These are phyloP conservation scores for Neodiprion lecontei DNA, from an alignment of 1,140 invertebrate genomes.

Conservation along the genomic window DNA sequence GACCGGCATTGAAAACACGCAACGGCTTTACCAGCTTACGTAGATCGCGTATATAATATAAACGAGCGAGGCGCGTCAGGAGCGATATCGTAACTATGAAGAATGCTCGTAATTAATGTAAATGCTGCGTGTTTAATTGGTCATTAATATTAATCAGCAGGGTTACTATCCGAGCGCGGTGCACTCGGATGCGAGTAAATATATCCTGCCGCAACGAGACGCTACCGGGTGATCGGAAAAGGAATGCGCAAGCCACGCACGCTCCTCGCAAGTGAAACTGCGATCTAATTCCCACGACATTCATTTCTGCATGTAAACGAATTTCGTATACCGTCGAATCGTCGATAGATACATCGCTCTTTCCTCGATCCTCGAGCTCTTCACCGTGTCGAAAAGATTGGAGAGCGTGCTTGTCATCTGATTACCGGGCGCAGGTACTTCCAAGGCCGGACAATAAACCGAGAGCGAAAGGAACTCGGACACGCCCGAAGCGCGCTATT, in stretches of 20 bases:
- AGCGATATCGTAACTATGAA: conserved; percentile 13
- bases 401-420: too few species aligned
- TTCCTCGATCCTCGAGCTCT: too few species aligned
- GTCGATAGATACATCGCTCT: too few species aligned
- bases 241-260: background rate
- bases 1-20: conserved; percentile 7
- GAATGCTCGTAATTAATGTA: conserved; percentile 15
- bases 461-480: too few species aligned
- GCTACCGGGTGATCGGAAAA: background rate
- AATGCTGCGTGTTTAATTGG: conserved; percentile 16
- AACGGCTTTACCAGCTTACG: background rate
- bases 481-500: background rate
- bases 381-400: too few species aligned
- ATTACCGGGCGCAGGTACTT: too few species aligned
- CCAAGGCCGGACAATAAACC: too few species aligned
- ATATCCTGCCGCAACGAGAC: too few species aligned
- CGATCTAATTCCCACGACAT: too few species aligned
- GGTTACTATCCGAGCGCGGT: background rate
- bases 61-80: conserved; percentile 1
- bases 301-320: background rate
- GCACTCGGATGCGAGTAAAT: background rate
- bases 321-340: background rate
- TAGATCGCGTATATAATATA: background rate
- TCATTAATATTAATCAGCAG: conserved; percentile 16
- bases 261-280: too few species aligned